These are phyloP conservation scores for Microcebus tavaratra DNA, from an alignment of 2,113 vertebrate genomes.

Conservation along the genomic window DNA sequence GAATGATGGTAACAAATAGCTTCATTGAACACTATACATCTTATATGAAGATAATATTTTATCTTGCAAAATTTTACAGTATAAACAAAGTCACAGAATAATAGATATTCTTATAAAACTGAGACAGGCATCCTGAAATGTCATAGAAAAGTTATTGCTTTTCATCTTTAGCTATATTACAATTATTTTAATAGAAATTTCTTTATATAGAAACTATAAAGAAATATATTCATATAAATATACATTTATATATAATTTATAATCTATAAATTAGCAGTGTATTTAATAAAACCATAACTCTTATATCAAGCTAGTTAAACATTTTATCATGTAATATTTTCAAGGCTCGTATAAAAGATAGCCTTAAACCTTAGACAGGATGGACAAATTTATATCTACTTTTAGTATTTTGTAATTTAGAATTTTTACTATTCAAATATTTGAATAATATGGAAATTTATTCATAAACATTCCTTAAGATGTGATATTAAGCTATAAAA, in stretches of 20 bases:
- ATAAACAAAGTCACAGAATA: not conserved
- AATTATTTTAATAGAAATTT: not conserved
- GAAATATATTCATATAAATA: not conserved
- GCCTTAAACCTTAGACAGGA: not conserved
- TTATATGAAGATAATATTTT: not conserved
- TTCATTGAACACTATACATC: constrained; percentile 22
- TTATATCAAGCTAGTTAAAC: not conserved
- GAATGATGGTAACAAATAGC: constrained; percentile 58
- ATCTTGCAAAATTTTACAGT: constrained; percentile 15
- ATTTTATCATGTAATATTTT: not conserved
- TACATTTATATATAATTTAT: no score
- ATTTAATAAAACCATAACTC: not conserved
- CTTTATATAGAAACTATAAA: not conserved
- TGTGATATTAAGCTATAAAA: not conserved
- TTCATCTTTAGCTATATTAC: not conserved
- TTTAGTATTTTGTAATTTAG: not conserved
- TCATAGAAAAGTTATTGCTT: not conserved
- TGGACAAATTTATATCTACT: not conserved
- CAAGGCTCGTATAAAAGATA: not conserved
- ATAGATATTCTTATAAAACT: not conserved
- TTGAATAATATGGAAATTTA: not conserved
- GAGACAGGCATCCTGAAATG: not conserved
- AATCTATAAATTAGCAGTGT: not conserved
- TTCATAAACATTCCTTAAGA: not conserved
- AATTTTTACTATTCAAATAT: not conserved